phyloP scores from a whole-genome alignment of 2,888 invertebrate species.

The Ophioninae sp. region DNA sequence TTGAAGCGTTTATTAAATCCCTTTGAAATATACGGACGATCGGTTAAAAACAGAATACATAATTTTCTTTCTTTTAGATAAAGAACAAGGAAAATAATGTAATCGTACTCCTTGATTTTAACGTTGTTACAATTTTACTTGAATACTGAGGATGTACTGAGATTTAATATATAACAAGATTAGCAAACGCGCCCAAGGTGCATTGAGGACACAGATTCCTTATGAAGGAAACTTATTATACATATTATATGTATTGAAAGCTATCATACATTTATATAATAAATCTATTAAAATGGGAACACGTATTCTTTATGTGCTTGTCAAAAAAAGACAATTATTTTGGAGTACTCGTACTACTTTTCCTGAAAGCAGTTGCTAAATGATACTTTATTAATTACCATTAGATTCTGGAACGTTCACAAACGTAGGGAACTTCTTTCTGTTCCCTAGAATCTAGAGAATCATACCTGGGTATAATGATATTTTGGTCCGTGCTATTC shows the following conservation, averaged over 20 bases:
- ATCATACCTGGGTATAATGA: constrained; percentile 82
- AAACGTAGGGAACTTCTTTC: background rate
- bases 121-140: background rate
- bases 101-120: background rate
- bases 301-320: background rate
- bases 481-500: constrained; percentile 84
- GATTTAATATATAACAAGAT: background rate
- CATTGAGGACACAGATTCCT: background rate
- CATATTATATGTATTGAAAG: background rate
- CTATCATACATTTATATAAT: background rate
- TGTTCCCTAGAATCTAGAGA: background rate
- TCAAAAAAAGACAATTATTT: background rate
- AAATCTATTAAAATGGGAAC: background rate
- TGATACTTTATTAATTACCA: background rate
- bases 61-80: background rate
- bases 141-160: background rate
- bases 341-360: too few relatives aligned
- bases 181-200: background rate
- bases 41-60: background rate
- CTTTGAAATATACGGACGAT: background rate
- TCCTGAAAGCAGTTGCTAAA: background rate
- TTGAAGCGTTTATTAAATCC: background rate
- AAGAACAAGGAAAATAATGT: background rate
- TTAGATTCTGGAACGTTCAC: background rate
- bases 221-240: background rate